Evolutionary conservation across 2,888 invertebrate species (phyloP).

Genomic region (Cerastoderma edule): DNA sequence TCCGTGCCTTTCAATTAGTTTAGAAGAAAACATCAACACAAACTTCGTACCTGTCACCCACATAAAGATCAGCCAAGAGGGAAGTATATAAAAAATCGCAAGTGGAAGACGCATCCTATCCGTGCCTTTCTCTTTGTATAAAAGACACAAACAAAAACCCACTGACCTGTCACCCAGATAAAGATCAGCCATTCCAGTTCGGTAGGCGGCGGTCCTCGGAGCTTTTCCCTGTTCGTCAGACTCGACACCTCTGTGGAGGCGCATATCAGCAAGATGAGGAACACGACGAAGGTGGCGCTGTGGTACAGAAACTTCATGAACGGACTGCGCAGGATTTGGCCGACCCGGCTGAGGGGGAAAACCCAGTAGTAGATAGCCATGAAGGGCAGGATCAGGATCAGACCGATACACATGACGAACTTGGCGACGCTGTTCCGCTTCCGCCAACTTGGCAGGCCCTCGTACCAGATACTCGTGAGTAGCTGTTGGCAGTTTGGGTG

Average conservation of each 20-base stretch:
- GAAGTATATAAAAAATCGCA: too few species aligned
- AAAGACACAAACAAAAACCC: too few species aligned
- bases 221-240: slow-evolving; percentile 70
- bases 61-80: slow-evolving; percentile 85
- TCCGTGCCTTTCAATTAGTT: too few species aligned
- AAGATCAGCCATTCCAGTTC: slow-evolving; percentile 85
- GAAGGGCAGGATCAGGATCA: slow-evolving; percentile 84
- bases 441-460: slow-evolving; percentile 85
- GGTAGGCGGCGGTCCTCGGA: slow-evolving; percentile 85
- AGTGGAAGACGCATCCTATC: too few species aligned
- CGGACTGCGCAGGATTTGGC: slow-evolving; percentile 85
- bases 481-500: slow-evolving; percentile 86
- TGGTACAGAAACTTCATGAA: slow-evolving; percentile 87
- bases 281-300: slow-evolving; percentile 86
- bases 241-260: slow-evolving; percentile 83
- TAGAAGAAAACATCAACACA: too few species aligned
- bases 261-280: slow-evolving; percentile 85
- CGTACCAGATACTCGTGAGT: slow-evolving; percentile 86
- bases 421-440: slow-evolving; percentile 84
- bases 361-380: slow-evolving; percentile 85
- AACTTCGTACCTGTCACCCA: slow-evolving; percentile 84
- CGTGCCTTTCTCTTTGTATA: too few species aligned
- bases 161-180: slow-evolving; percentile 85
- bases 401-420: slow-evolving; percentile 83
- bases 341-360: slow-evolving; percentile 84